phyloP scores from a whole-genome alignment of 2,113 vertebrate species.

The Dromaius novaehollandiae region DNA sequence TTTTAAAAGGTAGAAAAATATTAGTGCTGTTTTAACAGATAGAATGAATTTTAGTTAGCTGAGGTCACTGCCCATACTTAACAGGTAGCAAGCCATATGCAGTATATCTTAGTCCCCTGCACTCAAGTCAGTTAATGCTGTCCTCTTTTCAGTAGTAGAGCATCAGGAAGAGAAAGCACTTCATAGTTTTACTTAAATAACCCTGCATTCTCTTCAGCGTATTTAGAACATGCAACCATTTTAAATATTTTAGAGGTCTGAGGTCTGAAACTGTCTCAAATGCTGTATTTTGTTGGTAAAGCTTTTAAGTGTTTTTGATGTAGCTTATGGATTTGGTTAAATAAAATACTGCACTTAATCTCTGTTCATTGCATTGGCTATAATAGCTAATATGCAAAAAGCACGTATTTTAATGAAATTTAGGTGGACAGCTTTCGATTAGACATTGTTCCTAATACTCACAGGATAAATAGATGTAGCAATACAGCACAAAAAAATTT shows the following conservation, averaged over 20 bases:
- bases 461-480: neutral
- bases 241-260: neutral
- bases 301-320: neutral
- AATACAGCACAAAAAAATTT: no score
- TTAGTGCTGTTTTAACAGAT: neutral
- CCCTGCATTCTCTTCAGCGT: fast-evolving
- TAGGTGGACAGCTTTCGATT: neutral
- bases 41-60: neutral
- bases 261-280: neutral
- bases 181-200: neutral
- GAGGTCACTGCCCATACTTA: neutral
- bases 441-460: neutral
- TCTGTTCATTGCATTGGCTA: neutral
- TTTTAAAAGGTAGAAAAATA: neutral
- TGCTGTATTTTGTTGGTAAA: neutral
- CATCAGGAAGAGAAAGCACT: neutral
- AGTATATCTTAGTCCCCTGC: fast-evolving
- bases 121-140: no score
- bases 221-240: neutral
- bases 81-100: neutral
- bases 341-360: neutral
- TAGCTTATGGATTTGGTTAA: fast-evolving
- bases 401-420: neutral
- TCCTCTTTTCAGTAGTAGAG: neutral
- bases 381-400: neutral